Base-by-base conservation (phyloP, 2,113 vertebrate genomes). In the Ailuropoda melanoleuca region DNA sequence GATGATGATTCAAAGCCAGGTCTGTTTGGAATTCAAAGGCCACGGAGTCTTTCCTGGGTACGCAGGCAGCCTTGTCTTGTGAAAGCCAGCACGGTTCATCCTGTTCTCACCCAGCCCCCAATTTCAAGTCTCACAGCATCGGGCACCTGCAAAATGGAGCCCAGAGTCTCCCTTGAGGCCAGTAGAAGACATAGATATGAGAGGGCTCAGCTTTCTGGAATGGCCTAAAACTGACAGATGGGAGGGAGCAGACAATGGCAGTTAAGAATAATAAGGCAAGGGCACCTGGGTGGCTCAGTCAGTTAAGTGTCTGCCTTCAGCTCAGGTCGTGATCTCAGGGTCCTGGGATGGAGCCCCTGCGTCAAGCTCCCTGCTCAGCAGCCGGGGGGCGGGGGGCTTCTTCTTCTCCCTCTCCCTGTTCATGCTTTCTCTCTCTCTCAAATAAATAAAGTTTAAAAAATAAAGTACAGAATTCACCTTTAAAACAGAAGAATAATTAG, bases 1-100 rank as follows among this genome's bases (percentile, higher is more conserved):
- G 58, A 14, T 43, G 43, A 13, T 93, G 95, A 95, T 50, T 96
- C 77, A 60, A 80, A 97, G 48, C 70, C 64, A 90, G 81, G 29
- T 85, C 68, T 80, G 13, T 56, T 75, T 88, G 85, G 31, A 50
- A 43, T 75, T 86, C 86, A 39, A 4, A 1, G 74, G 88, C 62
- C 39, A 12, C 5, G 17, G 48, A 66, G 48, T 83, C 89, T 74
- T 50, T 18, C 34, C 34, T 10, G 23, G 60, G 48, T 12, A 13
- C n/a, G 0, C 0, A 68, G 21, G 39, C 31, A 78, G 12, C 34
- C n/a, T 81, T 3, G 0, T 26, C 55, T 58, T 66, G 68, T 12
- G 81, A 89, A 87, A 74, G 23, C 48, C 39, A 60, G 58, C 46
- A 60, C 12, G 26, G 60, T 46, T 64, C 46, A 50, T 34, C 50